Evolutionary conservation across 2,113 vertebrate genomes (phyloP).

Genomic region (human): GRCh38 chr9:108096001-108096500

Average conservation of each 20-base stretch:
- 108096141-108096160: neutral
- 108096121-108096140: neutral
- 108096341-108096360: neutral
- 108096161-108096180: neutral
- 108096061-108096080: too few species aligned
- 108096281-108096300: neutral
- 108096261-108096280: too few species aligned
- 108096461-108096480: neutral
- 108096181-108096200: neutral
- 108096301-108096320: neutral
- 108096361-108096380: neutral
- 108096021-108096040: too few species aligned
- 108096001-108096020: too few species aligned
- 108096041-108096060: too few species aligned
- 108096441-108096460: neutral
- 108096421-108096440: neutral
- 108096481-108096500: neutral
- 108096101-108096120: neutral
- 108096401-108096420: neutral
- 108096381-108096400: neutral
- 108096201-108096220: neutral
- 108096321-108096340: neutral
- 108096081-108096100: too few species aligned
- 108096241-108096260: neutral
- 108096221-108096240: neutral